A percentile compares a stretch with the other conserved stretches of the same genome.
These are phyloP conservation scores for Zosterops pallidus DNA, from an alignment of 2,113 vertebrate species.

Conservation along the genomic window DNA sequence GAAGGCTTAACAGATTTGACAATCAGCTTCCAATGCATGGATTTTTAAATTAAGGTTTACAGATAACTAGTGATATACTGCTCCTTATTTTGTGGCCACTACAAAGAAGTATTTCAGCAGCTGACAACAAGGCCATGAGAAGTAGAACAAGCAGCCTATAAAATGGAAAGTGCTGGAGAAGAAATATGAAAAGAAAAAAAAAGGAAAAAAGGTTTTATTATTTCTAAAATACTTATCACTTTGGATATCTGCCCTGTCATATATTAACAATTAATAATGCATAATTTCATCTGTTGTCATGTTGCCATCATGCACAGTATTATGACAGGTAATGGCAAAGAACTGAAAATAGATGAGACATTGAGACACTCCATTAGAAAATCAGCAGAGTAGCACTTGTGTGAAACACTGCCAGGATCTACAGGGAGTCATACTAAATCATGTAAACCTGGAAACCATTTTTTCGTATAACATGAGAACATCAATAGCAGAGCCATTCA, in stretches of 20 bases:
- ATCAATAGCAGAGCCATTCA: background rate
- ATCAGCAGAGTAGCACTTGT: background rate
- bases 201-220: background rate
- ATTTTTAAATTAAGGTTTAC: background rate
- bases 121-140: background rate
- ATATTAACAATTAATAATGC: background rate
- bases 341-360: constrained; percentile 4
- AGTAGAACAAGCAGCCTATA: background rate
- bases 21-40: background rate
- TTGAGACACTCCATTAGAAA: background rate
- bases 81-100: background rate
- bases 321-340: background rate
- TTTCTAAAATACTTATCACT: background rate
- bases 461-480: background rate
- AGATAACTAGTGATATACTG: background rate
- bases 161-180: background rate
- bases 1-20: background rate
- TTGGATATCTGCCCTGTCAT: background rate
- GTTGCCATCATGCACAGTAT: background rate
- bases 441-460: background rate
- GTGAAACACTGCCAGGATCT: background rate
- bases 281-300: background rate
- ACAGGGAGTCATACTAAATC: background rate
- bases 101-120: background rate
- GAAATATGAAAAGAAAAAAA: background rate